Conservation (phyloP, 2,113 vertebrate species). For the Saguinus midas region DNA sequence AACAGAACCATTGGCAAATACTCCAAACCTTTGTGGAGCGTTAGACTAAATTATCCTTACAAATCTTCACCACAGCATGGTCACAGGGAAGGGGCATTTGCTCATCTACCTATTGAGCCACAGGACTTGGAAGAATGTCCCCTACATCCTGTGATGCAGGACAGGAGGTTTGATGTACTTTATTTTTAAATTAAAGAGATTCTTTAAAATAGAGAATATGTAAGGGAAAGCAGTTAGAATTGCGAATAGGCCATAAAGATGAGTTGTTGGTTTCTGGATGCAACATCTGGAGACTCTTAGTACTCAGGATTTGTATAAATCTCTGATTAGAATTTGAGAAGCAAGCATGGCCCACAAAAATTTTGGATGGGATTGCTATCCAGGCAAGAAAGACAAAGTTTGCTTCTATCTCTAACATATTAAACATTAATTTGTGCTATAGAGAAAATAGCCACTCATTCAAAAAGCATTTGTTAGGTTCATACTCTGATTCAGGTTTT, state of each 20-base stretch:
- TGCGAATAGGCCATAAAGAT: conserved; percentile 44
- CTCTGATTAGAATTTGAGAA: conserved; percentile 27
- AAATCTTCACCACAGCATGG: conserved; percentile 38
- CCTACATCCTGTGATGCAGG: background rate
- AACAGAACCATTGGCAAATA: conserved; percentile 58
- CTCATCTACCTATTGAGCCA: conserved; percentile 41
- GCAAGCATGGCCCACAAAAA: background rate
- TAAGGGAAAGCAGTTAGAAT: conserved; percentile 32
- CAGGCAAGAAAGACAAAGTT: background rate
- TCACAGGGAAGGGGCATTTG: conserved; percentile 48
- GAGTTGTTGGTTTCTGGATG: conserved; percentile 45
- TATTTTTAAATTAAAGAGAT: conserved; percentile 59
- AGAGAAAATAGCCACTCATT: background rate
- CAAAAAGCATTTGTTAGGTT: background rate
- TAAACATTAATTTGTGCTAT: background rate
- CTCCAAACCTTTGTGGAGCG: conserved; percentile 31
- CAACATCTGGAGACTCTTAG: conserved; percentile 22
- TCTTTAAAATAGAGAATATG: conserved; percentile 28
- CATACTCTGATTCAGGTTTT: background rate
- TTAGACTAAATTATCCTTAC: conserved; percentile 58
- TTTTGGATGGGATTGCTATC: background rate
- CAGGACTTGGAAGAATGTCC: conserved; percentile 41
- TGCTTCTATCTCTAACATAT: background rate
- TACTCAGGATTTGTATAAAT: background rate
- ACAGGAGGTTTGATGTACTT: conserved; percentile 36